Conservation (phyloP, 2,888 invertebrate genomes). For the Cordilura impudica region DNA sequence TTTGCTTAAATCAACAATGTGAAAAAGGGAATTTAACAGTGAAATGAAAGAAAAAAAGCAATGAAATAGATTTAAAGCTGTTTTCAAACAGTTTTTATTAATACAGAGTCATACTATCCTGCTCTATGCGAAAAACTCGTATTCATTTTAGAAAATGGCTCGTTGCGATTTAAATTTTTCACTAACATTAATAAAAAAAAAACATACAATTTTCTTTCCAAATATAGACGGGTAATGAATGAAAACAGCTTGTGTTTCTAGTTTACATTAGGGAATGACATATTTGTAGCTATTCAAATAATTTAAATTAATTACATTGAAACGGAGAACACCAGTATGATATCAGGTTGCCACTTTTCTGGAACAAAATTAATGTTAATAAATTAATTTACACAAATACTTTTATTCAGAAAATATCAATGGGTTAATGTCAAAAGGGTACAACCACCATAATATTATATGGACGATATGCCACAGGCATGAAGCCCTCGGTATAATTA, state of each 20-base stretch:
- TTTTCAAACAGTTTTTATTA: conserved; percentile 49
- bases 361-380: too few species aligned
- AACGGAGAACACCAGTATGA: too few species aligned
- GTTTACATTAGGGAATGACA: too few species aligned
- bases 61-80: conserved; percentile 48
- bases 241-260: conserved; percentile 37
- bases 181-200: conserved; percentile 27
- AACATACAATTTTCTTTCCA: conserved; percentile 22
- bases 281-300: too few species aligned
- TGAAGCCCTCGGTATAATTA: too few species aligned
- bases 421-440: too few species aligned
- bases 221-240: conserved; percentile 47
- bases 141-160: conserved; percentile 9
- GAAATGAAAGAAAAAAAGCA: neutral
- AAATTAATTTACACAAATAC: too few species aligned
- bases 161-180: conserved; percentile 18
- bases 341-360: too few species aligned
- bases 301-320: too few species aligned
- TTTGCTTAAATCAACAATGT: conserved; percentile 52
- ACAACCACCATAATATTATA: too few species aligned
- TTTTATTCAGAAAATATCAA: too few species aligned
- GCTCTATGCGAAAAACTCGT: conserved; percentile 2
- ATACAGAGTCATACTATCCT: neutral
- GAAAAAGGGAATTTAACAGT: conserved; percentile 25
- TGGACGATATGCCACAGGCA: too few species aligned